Evolutionary conservation across 2,888 invertebrate genomes (phyloP).

Genomic region (Oligia strigilis): DNA sequence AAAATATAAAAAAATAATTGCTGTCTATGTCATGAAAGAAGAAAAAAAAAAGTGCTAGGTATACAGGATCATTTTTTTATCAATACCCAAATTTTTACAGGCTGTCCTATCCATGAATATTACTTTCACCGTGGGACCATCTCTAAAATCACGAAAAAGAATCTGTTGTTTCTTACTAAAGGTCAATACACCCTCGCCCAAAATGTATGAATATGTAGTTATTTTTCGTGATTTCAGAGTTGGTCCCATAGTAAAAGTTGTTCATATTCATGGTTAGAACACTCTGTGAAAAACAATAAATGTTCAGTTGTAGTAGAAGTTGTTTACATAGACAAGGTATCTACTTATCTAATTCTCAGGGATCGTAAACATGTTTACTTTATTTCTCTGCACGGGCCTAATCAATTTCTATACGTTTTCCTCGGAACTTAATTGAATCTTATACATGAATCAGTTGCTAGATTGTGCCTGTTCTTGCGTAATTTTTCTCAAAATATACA

Average conservation of each 20-base stretch:
- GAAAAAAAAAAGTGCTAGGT: no score
- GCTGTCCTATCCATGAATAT: no score
- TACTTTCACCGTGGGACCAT: no score
- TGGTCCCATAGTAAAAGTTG: no score
- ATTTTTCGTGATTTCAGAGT: no score
- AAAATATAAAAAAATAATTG: not conserved
- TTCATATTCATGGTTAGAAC: no score
- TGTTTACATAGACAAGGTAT: constrained; percentile 42
- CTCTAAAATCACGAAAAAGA: no score
- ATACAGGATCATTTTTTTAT: no score
- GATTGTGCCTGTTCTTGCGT: constrained; percentile 16
- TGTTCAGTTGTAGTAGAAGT: constrained; percentile 23
- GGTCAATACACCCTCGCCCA: no score
- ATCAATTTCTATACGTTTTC: constrained; percentile 46
- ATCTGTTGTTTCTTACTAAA: no score
- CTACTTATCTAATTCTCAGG: constrained; percentile 45
- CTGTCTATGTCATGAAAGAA: not conserved
- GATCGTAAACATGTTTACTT: constrained; percentile 64
- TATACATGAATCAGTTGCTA: constrained; percentile 36
- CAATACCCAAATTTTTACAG: no score
- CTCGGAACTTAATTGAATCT: constrained; percentile 34
- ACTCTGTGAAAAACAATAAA: not conserved
- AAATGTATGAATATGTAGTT: no score
- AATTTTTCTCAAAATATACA: constrained; percentile 5
- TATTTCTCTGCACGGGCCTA: constrained; percentile 29